These are phyloP conservation scores for Microplitis demolitor DNA, from an alignment of 1,140 invertebrate species.

Conservation along the genomic window DNA sequence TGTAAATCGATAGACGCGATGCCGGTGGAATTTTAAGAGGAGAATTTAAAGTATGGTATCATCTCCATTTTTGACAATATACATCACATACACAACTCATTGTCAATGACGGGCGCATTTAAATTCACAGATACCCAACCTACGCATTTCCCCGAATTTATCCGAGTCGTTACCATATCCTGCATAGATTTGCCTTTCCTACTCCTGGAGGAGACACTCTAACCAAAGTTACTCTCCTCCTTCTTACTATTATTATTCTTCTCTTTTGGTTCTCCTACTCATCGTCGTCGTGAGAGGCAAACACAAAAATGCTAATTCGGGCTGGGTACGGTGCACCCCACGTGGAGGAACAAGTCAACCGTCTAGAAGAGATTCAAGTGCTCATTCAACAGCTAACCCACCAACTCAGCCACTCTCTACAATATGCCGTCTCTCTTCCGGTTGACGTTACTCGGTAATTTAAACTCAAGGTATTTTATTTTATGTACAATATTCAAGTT, in stretches of 20 bases:
- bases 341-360: slow-evolving; percentile 32
- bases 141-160: not conserved
- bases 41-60: not conserved
- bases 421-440: too few relatives aligned
- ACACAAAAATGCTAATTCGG: slow-evolving; percentile 52
- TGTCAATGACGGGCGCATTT: not conserved
- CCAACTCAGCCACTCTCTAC: too few relatives aligned
- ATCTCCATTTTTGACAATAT: not conserved
- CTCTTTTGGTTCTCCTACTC: not conserved
- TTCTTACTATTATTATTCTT: not conserved
- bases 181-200: too few relatives aligned
- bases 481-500: too few relatives aligned
- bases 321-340: slow-evolving; percentile 20
- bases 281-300: slow-evolving; percentile 40
- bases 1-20: slow-evolving; percentile 11
- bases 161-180: too few relatives aligned
- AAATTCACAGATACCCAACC: not conserved
- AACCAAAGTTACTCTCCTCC: not conserved
- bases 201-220: too few relatives aligned
- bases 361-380: slow-evolving; percentile 38
- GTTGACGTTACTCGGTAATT: not conserved
- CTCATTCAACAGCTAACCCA: not conserved
- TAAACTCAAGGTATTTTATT: not conserved
- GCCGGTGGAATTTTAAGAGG: slow-evolving; percentile 4
- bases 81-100: not conserved